A percentile compares a stretch with the other conserved stretches of the same genome.
phyloP scores from a whole-genome alignment of 2,113 vertebrate genomes.

The Nibea coibor region DNA sequence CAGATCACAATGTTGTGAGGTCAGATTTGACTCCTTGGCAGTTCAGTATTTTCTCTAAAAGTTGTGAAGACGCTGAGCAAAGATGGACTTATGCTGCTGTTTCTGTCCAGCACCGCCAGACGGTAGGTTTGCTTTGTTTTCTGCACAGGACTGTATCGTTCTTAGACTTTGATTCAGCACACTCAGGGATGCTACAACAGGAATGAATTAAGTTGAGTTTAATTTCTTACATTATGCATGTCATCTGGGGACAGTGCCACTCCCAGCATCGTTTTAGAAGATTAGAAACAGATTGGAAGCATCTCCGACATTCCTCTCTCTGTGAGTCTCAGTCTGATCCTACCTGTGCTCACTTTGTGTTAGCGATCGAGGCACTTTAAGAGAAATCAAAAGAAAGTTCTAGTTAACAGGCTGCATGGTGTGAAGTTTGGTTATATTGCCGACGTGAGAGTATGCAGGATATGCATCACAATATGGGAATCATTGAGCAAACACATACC shows the following conservation, averaged over 20 bases:
- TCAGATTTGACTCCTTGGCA: slow-evolving; percentile 75
- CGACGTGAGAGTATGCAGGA: slow-evolving; percentile 24
- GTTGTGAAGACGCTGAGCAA: slow-evolving; percentile 57
- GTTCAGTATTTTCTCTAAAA: slow-evolving; percentile 75
- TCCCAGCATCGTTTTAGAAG: slow-evolving; percentile 10
- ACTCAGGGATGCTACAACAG: slow-evolving; percentile 15
- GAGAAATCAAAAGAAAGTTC: not conserved
- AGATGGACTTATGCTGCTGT: slow-evolving; percentile 84
- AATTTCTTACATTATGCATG: slow-evolving; percentile 25
- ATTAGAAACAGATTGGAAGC: not conserved
- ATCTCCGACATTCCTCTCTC: slow-evolving; percentile 13
- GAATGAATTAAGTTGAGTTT: not conserved
- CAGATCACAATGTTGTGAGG: slow-evolving; percentile 77
- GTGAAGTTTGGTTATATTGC: not conserved
- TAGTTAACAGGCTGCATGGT: not conserved
- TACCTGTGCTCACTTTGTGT: not conserved
- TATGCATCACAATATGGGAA: slow-evolving; percentile 58
- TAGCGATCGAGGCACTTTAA: not conserved
- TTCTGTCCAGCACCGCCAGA: slow-evolving; percentile 53
- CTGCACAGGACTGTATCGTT: not conserved
- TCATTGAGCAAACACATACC: slow-evolving; percentile 63
- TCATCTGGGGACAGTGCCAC: slow-evolving; percentile 29
- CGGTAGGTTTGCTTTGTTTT: slow-evolving; percentile 69
- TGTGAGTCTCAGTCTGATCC: not conserved
- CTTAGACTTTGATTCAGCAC: not conserved